These are phyloP conservation scores for Chironomus tepperi DNA, from an alignment of 1,140 invertebrate genomes.

Conservation along the genomic window DNA sequence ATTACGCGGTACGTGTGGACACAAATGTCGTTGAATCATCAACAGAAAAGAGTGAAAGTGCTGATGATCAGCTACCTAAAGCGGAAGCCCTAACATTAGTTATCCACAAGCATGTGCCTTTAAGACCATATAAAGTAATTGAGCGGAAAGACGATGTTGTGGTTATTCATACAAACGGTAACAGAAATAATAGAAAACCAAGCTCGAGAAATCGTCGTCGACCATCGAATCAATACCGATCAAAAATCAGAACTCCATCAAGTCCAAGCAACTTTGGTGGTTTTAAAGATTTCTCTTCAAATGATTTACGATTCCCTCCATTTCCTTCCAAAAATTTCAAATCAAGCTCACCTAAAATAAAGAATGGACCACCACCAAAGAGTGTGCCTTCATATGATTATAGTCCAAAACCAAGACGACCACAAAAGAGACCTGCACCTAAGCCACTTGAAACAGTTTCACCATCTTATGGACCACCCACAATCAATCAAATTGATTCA, in stretches of 20 bases:
- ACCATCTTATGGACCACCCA: not conserved
- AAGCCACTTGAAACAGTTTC: not conserved
- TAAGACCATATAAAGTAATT: not conserved
- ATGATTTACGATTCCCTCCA: not conserved
- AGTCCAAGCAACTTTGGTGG: not conserved
- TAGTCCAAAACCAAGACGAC: not conserved
- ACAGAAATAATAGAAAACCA: not conserved
- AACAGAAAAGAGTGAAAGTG: conserved; percentile 14
- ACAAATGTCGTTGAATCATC: not conserved
- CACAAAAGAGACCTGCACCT: not conserved
- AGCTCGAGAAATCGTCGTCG: not conserved
- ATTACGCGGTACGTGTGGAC: not conserved
- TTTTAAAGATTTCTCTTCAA: conserved; percentile 15
- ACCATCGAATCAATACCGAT: not conserved
- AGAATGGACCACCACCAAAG: not conserved
- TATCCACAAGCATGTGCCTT: not conserved
- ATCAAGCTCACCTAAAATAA: not conserved
- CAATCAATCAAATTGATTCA: not conserved
- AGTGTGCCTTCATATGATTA: not conserved
- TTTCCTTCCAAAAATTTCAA: not conserved
- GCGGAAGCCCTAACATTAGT: conserved; percentile 12
- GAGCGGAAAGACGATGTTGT: conserved; percentile 5
- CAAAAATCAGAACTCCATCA: not conserved
- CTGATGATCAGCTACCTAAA: not conserved
- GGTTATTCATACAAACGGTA: not conserved